Evolutionary conservation across 2,888 invertebrate species (phyloP), one percentile per base, ranked within the genome.

Genomic region (Lepidochrysops patricia): DNA sequence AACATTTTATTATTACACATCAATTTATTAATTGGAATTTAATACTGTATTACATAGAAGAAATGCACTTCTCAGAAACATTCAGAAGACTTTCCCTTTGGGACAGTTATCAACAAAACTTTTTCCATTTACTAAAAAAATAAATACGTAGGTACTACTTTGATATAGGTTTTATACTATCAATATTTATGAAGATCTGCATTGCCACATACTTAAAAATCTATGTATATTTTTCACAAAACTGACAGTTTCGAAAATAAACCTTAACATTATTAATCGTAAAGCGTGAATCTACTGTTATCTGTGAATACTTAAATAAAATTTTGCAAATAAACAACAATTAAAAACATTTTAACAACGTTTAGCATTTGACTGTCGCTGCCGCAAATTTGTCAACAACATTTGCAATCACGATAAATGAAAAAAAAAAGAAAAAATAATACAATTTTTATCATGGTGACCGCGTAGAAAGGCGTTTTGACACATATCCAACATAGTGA

Each of bases 1-100:
- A 62, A 62, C 29, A 1, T 54, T 23, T 13, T 25, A 37, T 49
- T 59, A 62, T 83, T 78, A 84, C 85, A 88, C 84, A 89, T 89
- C 80, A 84, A 88, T 89, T 90, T 89, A 89, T 85, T 89, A 89
- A 84, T 88, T 86, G 79, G 91, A 93, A 93, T 92, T 93, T 94
- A 94, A 94, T 94, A 94, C 94, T 94, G 94, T 94, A 94, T 94
- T 94, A 94, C 93, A 94, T 94, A 94, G 93, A 94, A 94, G 94
- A 94, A 94, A 94, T 94, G 94, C 94, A 94, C 94, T 93, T 93
- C 91, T 92, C 92, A 92, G 94, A 94, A 94, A 94, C 94, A 94
- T 94, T 94, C 94, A 94, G 94, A 94, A 94, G 94, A 94, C 94
- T 91, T n/a, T 90, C 89, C 90, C 88, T 87, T 85, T 81, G 89